Evolutionary conservation across 1,140 invertebrate species (phyloP), one percentile per base, ranked within the genome.

Genomic region (Heliconius melpomene): DNA sequence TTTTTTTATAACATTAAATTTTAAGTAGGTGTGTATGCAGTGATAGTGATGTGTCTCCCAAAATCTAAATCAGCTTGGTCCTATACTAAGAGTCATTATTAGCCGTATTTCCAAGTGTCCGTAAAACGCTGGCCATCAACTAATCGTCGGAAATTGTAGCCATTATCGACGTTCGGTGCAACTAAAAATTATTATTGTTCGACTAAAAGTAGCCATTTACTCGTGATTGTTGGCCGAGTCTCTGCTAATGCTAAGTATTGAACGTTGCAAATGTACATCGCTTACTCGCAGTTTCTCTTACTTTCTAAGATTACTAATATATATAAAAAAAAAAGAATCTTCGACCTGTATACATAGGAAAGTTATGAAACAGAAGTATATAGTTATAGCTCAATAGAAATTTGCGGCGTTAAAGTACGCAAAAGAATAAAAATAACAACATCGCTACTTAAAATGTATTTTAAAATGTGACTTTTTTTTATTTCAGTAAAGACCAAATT

Each of bases 181-280:
- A 92, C 91, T 92, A 92, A 91, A 89, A 94, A 91, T 91, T 89
- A 92, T 93, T 90, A 93, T 93, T 93, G 92, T 94, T 91, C 92
- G 85, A 84, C 85, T 93, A 89, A 93, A 89, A 92, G 92, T 91
- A 90, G 88, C 91, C 91, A 91, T 93, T 93, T 92, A 86, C 82
- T 54, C 60, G 60, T 87, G 89, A 91, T 90, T 91, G 90, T 87
- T 78, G 78, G 77, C 79, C 78, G 60, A 66, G 78, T 76, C 81
- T 79, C 73, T 66, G 76, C 74, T 81, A 72, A 26, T 70, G 54
- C 79, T 84, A 77, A 80, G 72, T 50, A 52, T 78, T 75, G 71
- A 82, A 75, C 71, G 70, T 78, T 81, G 72, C 40, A 66, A 79
- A 78, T 77, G 83, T 77, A 78, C 36, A 74, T 60, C 23, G 9